Conservation (phyloP, 2,888 invertebrate genomes). For the Chymomyza procnemis region DNA sequence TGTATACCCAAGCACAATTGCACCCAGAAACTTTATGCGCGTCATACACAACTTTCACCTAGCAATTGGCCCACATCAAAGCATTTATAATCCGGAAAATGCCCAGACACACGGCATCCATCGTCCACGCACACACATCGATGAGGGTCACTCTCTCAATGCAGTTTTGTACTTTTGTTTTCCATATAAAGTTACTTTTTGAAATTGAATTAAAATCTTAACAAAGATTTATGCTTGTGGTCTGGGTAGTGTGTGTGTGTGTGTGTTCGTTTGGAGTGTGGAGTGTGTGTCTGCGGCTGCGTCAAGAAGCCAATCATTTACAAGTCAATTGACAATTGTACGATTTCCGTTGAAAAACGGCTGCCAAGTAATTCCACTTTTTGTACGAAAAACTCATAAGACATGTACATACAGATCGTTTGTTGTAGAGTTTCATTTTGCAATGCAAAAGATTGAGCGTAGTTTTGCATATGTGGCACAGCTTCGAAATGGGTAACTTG, state of each 20-base stretch:
- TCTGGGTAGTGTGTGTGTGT: too few relatives aligned
- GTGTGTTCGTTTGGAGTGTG: background rate
- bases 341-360: slow-evolving; percentile 55
- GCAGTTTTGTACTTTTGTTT: slow-evolving; percentile 20
- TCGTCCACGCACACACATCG: background rate
- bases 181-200: background rate
- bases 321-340: slow-evolving; percentile 65
- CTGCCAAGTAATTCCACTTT: slow-evolving; percentile 13
- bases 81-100: background rate
- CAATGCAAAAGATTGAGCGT: background rate
- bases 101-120: background rate
- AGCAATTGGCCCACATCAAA: background rate
- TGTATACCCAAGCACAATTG: background rate
- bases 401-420: background rate
- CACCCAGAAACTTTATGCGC: background rate
- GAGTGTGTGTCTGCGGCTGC: slow-evolving; percentile 9
- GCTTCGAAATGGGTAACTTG: background rate
- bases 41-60: slow-evolving; percentile 41
- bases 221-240: slow-evolving; percentile 57
- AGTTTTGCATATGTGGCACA: background rate
- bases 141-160: slow-evolving; percentile 30
- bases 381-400: background rate
- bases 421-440: background rate
- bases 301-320: slow-evolving; percentile 38
- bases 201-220: slow-evolving; percentile 56